Percentiles rank a stretch among this genome's conserved stretches.
Conservation (phyloP, 1,140 invertebrate genomes). For the Helicorthomorpha holstii region DNA sequence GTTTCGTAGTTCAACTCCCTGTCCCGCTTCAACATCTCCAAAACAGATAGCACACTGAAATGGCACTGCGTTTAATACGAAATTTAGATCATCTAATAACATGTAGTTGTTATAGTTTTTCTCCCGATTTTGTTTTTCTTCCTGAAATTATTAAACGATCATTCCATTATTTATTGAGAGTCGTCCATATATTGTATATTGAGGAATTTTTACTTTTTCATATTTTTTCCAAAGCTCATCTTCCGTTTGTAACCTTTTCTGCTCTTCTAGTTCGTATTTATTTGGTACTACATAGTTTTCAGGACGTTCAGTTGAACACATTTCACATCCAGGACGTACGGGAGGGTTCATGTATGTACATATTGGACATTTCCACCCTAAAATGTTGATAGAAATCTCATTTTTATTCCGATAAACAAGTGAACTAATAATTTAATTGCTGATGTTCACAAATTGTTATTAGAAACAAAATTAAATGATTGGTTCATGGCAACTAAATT, state of each 20-base stretch:
- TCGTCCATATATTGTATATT: too few relatives aligned
- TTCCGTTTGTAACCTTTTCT: neutral
- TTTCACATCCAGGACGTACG: constrained; percentile 34
- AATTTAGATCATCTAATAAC: constrained; percentile 24
- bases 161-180: too few relatives aligned
- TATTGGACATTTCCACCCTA: constrained; percentile 35
- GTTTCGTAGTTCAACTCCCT: constrained; percentile 63
- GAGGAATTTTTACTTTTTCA: too few relatives aligned
- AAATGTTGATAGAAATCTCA: too few relatives aligned
- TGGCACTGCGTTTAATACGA: constrained; percentile 49
- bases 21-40: constrained; percentile 38
- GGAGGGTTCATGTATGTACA: constrained; percentile 39
- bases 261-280: constrained; percentile 14
- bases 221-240: too few relatives aligned
- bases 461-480: too few relatives aligned
- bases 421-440: too few relatives aligned
- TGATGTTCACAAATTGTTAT: too few relatives aligned
- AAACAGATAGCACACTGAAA: constrained; percentile 79
- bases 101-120: neutral
- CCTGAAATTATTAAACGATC: too few relatives aligned
- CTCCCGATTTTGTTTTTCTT: constrained; percentile 1
- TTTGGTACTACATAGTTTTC: constrained; percentile 19
- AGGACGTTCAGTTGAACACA: constrained; percentile 33
- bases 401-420: too few relatives aligned
- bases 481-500: too few relatives aligned